Evolutionary conservation across 1,140 invertebrate species (phyloP).

Genomic region (Nomia melanderi): DNA sequence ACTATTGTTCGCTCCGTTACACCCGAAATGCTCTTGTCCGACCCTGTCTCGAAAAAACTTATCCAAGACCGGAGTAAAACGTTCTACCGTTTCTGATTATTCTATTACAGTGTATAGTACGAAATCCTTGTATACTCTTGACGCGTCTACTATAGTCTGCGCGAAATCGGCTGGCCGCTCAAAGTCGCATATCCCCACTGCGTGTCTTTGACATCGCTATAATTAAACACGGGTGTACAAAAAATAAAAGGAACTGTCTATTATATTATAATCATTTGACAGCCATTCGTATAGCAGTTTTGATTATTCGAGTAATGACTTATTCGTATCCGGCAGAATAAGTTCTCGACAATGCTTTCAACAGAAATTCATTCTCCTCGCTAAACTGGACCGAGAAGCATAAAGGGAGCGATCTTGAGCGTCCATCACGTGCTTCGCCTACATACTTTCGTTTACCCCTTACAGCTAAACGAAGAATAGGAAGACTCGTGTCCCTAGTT

Average conservation of each 20-base stretch:
- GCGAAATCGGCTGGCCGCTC: not conserved
- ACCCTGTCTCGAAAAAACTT: constrained; percentile 7
- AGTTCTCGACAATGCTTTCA: no score
- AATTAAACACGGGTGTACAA: no score
- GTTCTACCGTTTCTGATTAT: not conserved
- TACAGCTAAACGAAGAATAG: not conserved
- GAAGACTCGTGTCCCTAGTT: constrained; percentile 61
- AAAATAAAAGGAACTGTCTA: no score
- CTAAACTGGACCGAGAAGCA: no score
- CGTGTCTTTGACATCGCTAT: not conserved
- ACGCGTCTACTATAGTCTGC: not conserved
- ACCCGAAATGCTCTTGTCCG: not conserved
- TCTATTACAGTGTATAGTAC: constrained; percentile 3
- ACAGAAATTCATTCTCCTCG: no score
- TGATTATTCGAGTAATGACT: no score
- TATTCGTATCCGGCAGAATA: no score
- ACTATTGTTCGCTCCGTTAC: not conserved
- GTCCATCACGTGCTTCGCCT: no score
- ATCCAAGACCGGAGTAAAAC: not conserved
- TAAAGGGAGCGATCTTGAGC: no score
- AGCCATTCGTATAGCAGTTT: no score
- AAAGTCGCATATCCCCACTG: no score
- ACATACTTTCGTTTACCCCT: not conserved
- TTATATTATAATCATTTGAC: no score
- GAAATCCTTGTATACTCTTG: constrained; percentile 1